Percentiles rank a stretch among this genome's conserved stretches.
Conservation (phyloP, 2,888 invertebrate genomes). For the Kuschelorhynchus macadamiae region DNA sequence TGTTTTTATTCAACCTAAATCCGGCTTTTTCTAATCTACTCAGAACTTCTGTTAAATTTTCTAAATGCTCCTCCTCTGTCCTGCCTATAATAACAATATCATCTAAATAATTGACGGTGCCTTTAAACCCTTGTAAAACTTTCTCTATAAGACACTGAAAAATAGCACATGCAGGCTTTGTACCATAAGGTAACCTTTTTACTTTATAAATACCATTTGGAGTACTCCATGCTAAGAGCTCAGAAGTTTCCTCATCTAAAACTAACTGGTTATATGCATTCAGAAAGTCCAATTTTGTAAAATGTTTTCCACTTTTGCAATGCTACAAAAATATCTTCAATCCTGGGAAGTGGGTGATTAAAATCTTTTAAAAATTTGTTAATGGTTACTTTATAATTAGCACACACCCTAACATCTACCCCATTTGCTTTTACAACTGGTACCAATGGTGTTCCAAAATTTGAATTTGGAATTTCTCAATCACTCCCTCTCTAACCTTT, state of each 20-base stretch:
- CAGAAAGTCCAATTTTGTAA: not conserved
- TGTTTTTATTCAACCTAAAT: too few species aligned
- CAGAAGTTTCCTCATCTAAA: constrained; percentile 28
- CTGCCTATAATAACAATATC: constrained; percentile 58
- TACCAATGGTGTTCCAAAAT: constrained; percentile 32
- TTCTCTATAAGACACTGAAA: too few species aligned
- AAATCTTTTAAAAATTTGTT: not conserved
- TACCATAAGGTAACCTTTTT: constrained; percentile 59
- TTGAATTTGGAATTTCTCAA: constrained; percentile 29
- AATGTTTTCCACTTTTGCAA: not conserved
- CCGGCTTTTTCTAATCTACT: too few species aligned
- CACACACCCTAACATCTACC: not conserved
- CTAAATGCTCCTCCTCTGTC: not conserved
- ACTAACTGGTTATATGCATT: not conserved
- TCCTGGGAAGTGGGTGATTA: not conserved
- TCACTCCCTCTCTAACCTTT: not conserved
- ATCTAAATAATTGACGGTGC: constrained; percentile 55
- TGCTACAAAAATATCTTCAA: not conserved
- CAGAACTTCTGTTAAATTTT: too few species aligned
- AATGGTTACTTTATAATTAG: not conserved
- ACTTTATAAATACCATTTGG: constrained; percentile 21
- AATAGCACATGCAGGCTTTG: too few species aligned
- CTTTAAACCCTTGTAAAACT: constrained; percentile 5
- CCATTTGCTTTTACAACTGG: not conserved
- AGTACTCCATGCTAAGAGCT: constrained; percentile 57